phyloP scores from a whole-genome alignment of 1,140 invertebrate genomes.

The Metaphire vulgaris region DNA sequence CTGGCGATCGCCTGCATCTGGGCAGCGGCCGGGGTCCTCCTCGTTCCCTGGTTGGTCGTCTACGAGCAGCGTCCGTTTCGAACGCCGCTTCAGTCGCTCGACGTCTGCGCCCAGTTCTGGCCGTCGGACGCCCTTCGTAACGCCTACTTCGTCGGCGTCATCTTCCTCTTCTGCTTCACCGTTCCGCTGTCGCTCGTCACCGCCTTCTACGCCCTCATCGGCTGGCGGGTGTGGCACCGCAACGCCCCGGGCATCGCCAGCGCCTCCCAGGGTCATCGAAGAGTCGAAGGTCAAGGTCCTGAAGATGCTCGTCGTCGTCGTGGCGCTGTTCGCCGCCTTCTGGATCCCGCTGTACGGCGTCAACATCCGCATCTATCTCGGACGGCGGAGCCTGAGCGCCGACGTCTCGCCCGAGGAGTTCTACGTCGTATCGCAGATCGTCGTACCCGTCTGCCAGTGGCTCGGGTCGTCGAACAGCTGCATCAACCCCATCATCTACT shows the following conservation, averaged over 20 bases:
- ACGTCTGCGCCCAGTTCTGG: slow-evolving; percentile 36
- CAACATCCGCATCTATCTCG: slow-evolving; percentile 37
- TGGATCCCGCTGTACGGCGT: slow-evolving; percentile 82
- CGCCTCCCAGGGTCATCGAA: slow-evolving; percentile 30
- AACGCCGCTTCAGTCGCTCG: slow-evolving; percentile 30
- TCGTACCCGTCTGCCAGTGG: slow-evolving; percentile 63
- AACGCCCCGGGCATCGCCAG: neutral
- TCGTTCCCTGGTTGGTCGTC: slow-evolving; percentile 80
- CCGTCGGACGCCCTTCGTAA: slow-evolving; percentile 60
- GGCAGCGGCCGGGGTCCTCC: slow-evolving; percentile 73
- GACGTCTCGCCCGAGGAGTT: neutral
- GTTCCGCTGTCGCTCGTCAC: slow-evolving; percentile 85
- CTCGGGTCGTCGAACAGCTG: slow-evolving; percentile 90
- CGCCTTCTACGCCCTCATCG: slow-evolving; percentile 84
- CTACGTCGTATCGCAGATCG: slow-evolving; percentile 60
- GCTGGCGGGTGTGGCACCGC: slow-evolving; percentile 47
- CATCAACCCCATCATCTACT: slow-evolving; percentile 95
- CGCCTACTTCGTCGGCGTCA: slow-evolving; percentile 80
- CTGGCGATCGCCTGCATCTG: slow-evolving; percentile 82
- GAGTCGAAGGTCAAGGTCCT: slow-evolving; percentile 61
- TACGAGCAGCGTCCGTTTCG: slow-evolving; percentile 60
- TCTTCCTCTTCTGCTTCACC: slow-evolving; percentile 81
- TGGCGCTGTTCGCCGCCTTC: slow-evolving; percentile 85
- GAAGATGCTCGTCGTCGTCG: slow-evolving; percentile 91
- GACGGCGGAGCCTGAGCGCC: slow-evolving; percentile 9